These are phyloP conservation scores for Xylocampa areola DNA, from an alignment of 2,888 invertebrate species.

Conservation along the genomic window DNA sequence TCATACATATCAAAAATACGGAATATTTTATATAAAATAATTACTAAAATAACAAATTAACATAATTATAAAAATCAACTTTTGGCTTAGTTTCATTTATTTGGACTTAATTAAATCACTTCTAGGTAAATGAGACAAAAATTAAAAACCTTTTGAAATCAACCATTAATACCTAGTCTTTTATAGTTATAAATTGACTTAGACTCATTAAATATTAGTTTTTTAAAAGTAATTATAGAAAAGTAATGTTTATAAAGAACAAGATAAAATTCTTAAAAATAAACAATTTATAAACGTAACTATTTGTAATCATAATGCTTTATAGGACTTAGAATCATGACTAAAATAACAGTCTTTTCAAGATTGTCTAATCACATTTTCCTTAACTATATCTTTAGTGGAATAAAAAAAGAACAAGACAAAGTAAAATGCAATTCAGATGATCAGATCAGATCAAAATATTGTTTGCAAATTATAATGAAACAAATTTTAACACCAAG, in stretches of 20 bases:
- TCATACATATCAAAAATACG: constrained; percentile 8
- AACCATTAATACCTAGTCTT: constrained; percentile 10
- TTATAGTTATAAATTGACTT: constrained; percentile 14
- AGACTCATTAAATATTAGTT: constrained; percentile 16
- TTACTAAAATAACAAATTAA: constrained; percentile 7
- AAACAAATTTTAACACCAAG: constrained; percentile 12
- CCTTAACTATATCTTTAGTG: constrained; percentile 7
- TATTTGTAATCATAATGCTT: constrained; percentile 6
- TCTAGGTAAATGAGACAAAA: constrained; percentile 6
- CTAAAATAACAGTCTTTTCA: constrained; percentile 4
- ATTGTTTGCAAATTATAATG: constrained; percentile 13
- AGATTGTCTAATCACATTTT: constrained; percentile 5
- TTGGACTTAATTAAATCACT: constrained; percentile 11
- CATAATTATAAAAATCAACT: constrained; percentile 10
- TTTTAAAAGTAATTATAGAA: constrained; percentile 22
- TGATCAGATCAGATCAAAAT: constrained; percentile 12
- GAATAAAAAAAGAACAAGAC: constrained; percentile 10
- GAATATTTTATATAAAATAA: constrained; percentile 6
- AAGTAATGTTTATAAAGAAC: constrained; percentile 13
- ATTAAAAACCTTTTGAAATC: constrained; percentile 18
- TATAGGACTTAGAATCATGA: constrained; percentile 7
- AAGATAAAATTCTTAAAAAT: constrained; percentile 16
- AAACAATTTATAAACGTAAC: constrained; percentile 19
- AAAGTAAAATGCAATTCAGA: constrained; percentile 18
- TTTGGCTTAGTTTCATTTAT: constrained; percentile 7